Evolutionary conservation across 2,888 invertebrate species (phyloP).

Genomic region (Lepeophtheirus nordmannii): DNA sequence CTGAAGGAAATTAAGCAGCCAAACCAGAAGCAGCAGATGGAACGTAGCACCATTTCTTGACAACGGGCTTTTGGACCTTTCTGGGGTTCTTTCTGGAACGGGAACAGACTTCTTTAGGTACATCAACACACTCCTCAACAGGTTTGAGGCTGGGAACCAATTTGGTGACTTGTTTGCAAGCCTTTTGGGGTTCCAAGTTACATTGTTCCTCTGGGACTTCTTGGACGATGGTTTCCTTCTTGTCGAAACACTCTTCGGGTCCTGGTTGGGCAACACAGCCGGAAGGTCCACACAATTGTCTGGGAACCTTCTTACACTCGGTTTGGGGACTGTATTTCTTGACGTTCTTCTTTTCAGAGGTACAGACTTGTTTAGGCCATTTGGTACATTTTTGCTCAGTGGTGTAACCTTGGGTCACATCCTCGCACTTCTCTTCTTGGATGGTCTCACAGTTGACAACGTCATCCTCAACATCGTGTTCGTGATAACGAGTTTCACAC

Average conservation of each 20-base stretch:
- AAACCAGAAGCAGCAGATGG: constrained; percentile 13
- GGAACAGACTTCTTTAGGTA: constrained; percentile 13
- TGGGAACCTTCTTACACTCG: constrained; percentile 16
- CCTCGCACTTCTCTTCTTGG: constrained; percentile 17
- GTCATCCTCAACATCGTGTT: constrained; percentile 22
- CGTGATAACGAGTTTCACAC: constrained; percentile 20
- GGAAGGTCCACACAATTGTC: constrained; percentile 15
- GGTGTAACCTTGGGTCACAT: constrained; percentile 19
- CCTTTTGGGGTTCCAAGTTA: constrained; percentile 12
- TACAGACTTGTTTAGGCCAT: constrained; percentile 21
- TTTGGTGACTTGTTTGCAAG: constrained; percentile 17
- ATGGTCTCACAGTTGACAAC: constrained; percentile 18
- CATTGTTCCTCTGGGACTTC: constrained; percentile 10
- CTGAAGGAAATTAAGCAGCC: background rate
- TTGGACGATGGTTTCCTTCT: constrained; percentile 18
- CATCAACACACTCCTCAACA: constrained; percentile 11
- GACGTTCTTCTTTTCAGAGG: constrained; percentile 13
- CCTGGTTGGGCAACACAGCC: constrained; percentile 8
- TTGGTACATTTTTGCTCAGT: constrained; percentile 15
- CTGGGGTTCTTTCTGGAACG: constrained; percentile 16
- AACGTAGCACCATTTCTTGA: constrained; percentile 20
- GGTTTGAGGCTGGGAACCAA: constrained; percentile 17
- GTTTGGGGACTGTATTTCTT: constrained; percentile 20
- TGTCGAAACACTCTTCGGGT: constrained; percentile 20
- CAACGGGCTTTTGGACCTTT: constrained; percentile 14